Base-by-base conservation (phyloP, 2,888 invertebrate genomes). In the Geotrupes spiniger region DNA sequence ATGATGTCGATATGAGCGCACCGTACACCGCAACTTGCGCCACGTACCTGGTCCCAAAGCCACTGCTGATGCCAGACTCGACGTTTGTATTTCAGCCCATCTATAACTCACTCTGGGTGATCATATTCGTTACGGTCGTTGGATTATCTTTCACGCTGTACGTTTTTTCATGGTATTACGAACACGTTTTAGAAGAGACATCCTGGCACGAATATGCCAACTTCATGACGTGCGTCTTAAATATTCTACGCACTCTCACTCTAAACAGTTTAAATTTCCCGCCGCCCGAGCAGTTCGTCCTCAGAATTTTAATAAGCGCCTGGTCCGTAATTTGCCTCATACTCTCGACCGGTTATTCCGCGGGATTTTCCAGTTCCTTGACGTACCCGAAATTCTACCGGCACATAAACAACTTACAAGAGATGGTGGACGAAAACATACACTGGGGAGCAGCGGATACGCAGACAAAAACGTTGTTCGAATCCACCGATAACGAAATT, bases 1-100 rank as follows among this genome's bases (percentile, higher is more conserved):
- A 36, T 10, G 37, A 42, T 8, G 5, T 51, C 1, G 63, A 63
- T 44, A 46, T 53, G 15, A 57, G 58, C 1, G 52, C 57, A 17
- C 57, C 62, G 2, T 57, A 57, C 15, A 43, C 52, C 0, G 60
- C 59, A 52, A 43, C 50, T 10, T 65, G 63, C 49, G 42, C 54
- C 4, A 64, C 63, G 0, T 66, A 64, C 51, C 49, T 65, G 15
- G 64, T 63, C 2, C 65, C 61, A n/a, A 65, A 63, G 53, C 63
- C 67, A 2, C 42, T 42, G 14, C 46, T 59, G 10, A 38, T 63
- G n/a, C 62, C 63, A 4, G 44, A 54, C n/a, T 37, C 37, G 12
- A 57, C 59, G 2, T 61, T 63, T 36, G 47, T 65, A 0, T 63
- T 63, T 44, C 61, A 64, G 43, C 51, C 62, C 3, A 56, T 66